These are phyloP conservation scores for Neoseiulus cucumeris DNA, from an alignment of 1,140 invertebrate genomes.

Conservation along the genomic window DNA sequence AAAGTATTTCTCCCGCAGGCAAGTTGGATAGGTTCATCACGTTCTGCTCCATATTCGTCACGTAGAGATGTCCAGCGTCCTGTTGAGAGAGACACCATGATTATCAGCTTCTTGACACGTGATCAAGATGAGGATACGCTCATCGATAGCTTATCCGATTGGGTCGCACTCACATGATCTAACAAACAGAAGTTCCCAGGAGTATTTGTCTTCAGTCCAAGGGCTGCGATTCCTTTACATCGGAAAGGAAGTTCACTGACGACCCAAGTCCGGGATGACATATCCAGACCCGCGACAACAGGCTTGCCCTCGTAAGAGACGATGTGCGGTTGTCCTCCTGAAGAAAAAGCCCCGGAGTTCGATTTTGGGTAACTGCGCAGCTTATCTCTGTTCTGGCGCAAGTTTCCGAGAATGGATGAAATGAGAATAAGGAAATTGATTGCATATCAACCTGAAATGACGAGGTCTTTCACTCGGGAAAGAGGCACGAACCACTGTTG, in stretches of 20 bases:
- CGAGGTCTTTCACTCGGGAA: background rate
- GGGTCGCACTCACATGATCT: background rate
- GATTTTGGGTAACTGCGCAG: too few species aligned
- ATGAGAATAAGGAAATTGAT: background rate
- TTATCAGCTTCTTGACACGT: background rate
- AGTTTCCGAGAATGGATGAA: background rate
- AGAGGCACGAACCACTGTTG: constrained; percentile 2
- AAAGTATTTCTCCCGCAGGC: background rate
- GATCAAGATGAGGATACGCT: too few species aligned
- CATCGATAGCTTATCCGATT: too few species aligned
- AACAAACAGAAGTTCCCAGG: background rate
- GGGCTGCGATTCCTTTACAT: background rate
- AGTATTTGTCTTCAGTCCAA: background rate
- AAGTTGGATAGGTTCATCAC: background rate
- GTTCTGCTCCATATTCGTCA: background rate
- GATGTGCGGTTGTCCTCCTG: background rate
- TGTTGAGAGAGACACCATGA: background rate
- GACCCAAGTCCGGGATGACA: background rate
- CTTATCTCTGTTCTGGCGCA: background rate
- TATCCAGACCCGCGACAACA: background rate
- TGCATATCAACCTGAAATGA: background rate
- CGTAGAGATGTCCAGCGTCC: background rate
- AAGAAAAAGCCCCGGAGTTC: background rate
- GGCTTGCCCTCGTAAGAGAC: background rate
- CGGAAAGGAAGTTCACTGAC: background rate